Evolutionary conservation across 2,113 vertebrate genomes (phyloP).

Genomic region (Protobothrops flavoviridis): DNA sequence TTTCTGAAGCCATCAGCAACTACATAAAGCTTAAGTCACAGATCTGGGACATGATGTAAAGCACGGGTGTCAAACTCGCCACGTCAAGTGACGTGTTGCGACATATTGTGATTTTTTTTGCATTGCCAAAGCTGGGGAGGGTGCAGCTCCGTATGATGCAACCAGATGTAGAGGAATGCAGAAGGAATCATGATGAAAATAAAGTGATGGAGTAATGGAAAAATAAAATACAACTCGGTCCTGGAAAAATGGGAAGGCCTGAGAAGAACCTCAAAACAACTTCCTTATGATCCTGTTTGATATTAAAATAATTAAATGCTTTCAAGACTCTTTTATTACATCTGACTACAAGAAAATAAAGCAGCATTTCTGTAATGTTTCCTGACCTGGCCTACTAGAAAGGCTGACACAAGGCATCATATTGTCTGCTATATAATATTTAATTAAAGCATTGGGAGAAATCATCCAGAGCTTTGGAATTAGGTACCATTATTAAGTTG

Average conservation of each 20-base stretch:
- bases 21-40: not conserved
- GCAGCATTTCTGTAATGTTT: not conserved
- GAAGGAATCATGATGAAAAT: not conserved
- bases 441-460: not conserved
- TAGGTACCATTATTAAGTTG: not conserved
- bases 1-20: not conserved
- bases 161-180: not conserved
- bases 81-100: too few species aligned
- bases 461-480: not conserved
- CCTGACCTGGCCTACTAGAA: not conserved
- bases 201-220: not conserved
- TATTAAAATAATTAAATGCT: not conserved
- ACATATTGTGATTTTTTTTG: too few species aligned
- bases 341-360: not conserved
- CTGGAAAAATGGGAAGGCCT: not conserved
- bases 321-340: not conserved
- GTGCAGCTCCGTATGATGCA: too few species aligned
- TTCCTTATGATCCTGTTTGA: not conserved
- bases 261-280: not conserved
- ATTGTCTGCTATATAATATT: not conserved
- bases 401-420: not conserved
- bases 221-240: not conserved
- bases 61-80: too few species aligned
- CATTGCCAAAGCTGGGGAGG: too few species aligned
- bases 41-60: not conserved